Evolutionary conservation across 2,797 vertebrate genomes (phyloP).

Genomic region (Neoniphon sammara): DNA sequence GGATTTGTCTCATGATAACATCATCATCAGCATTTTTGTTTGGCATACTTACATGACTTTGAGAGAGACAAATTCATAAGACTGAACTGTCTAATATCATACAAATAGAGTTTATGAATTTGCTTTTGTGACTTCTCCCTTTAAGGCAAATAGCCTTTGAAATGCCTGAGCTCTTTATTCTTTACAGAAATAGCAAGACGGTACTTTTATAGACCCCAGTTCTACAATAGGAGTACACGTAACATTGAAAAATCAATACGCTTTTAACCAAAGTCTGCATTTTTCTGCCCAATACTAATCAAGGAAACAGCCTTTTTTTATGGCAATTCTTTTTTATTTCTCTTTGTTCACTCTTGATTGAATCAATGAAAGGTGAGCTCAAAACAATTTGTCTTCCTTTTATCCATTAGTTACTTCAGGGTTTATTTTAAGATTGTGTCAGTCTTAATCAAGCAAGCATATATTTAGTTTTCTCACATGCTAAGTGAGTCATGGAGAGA

Average conservation of each 20-base stretch:
- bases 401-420: neutral
- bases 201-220: constrained; percentile 34
- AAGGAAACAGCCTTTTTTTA: constrained; percentile 44
- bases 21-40: constrained; percentile 11
- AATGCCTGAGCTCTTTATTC: constrained; percentile 14
- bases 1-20: constrained; percentile 33
- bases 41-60: neutral
- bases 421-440: constrained; percentile 27
- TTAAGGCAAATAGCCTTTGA: constrained; percentile 14
- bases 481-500: constrained; percentile 27
- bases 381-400: constrained; percentile 18
- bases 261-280: constrained; percentile 55
- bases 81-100: constrained; percentile 14
- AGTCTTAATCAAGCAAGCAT: constrained; percentile 37
- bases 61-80: constrained; percentile 18
- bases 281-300: constrained; percentile 47
- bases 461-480: constrained; percentile 27
- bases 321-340: constrained; percentile 30
- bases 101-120: neutral
- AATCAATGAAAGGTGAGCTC: constrained; percentile 38
- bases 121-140: constrained; percentile 10
- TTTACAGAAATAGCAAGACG: constrained; percentile 31
- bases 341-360: constrained; percentile 38
- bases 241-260: constrained; percentile 65
- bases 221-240: constrained; percentile 14